phyloP scores from a whole-genome alignment of 2,113 vertebrate species.

The Rhabdornis inornatus region DNA sequence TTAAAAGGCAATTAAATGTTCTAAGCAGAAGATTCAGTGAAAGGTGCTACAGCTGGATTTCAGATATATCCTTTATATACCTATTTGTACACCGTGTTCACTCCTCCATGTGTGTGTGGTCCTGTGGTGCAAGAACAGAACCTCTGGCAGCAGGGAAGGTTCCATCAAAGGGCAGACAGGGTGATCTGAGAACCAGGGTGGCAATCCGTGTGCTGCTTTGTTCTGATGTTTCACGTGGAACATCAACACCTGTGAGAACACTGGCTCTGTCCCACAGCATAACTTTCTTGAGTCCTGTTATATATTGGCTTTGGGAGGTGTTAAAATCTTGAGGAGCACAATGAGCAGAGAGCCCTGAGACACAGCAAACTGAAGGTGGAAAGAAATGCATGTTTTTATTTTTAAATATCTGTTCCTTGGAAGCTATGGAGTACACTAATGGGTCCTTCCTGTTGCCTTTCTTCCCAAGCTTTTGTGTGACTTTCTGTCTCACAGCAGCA shows the following conservation, averaged over 20 bases:
- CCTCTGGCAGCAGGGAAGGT: background rate
- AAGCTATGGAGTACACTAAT: background rate
- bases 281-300: background rate
- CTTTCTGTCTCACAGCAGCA: background rate
- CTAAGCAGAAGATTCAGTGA: background rate
- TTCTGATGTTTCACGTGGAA: background rate
- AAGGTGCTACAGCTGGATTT: background rate
- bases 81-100: accelerated
- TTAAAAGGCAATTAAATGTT: background rate
- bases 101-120: accelerated
- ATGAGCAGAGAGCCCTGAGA: background rate
- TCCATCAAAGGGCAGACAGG: background rate
- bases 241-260: accelerated
- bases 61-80: no score
- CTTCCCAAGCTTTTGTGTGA: background rate
- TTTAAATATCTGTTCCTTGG: background rate
- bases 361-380: background rate
- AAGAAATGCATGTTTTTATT: background rate
- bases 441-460: background rate
- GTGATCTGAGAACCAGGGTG: background rate
- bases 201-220: background rate
- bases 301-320: background rate
- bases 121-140: background rate
- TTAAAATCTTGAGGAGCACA: background rate
- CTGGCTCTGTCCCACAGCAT: background rate